Base-by-base conservation (phyloP, 2,888 invertebrate species). In the Hyposoter dolosus region DNA sequence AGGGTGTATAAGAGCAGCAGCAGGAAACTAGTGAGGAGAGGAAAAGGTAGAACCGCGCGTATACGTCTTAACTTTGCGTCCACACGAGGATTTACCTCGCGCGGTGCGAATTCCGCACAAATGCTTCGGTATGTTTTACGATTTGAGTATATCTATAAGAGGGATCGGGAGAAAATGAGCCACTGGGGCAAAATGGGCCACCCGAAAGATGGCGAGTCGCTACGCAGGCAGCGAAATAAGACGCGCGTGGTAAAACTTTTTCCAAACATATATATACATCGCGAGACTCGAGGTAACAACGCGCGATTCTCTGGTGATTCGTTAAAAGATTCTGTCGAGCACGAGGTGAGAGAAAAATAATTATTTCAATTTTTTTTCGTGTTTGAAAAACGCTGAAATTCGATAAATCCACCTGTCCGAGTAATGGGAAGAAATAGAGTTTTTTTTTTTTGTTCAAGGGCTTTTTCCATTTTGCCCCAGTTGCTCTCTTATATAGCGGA, bases 31-130 rank as follows among this genome's bases (percentile, higher is more conserved):
- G 40, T 56, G 56, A 43, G 40, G 19, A 17, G 35, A 53, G 72
- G 7, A 53, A 71, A 23, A 7, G 65, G 47, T 35, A 35, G 35
- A 40, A 50, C 65, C 45, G 32, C 63, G 75, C 32, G 43, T 72
- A 35, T 76, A 77, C 76, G 76, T 77, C 76, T 77, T 77, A 77
- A 77, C 76, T 77, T 77, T 77, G 32, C 32, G 50, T 77, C 76
- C 65, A 23, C 80, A 47, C 63, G 40, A 68, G 65, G 66, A 63
- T 68, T 68, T 76, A 63, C 76, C 65, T 60, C 72, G 45, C 12
- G 53, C n/a, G n/a, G n/a, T n/a, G 28, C 43, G 45, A 19, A 40
- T 50, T 32, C 60, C 60, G 60, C 28, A 60, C 35, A 56, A 50
- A 74, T 35, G 19, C 53, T 74, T 23, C 17, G 28, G 56, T 60